Evolutionary conservation across 2,888 invertebrate genomes (phyloP).

Genomic region (Sipha maydis): DNA sequence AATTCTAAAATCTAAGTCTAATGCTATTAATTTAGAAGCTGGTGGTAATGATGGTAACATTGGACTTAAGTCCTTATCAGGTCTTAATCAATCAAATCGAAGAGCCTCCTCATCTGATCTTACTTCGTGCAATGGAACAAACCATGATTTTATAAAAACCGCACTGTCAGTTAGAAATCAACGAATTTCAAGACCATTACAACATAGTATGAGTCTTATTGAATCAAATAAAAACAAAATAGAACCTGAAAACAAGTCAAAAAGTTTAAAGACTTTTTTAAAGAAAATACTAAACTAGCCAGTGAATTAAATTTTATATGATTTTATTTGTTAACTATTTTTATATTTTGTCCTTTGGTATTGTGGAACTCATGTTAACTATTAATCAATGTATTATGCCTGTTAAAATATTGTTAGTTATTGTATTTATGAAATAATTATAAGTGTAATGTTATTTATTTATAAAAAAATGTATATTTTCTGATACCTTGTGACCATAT

Average conservation of each 20-base stretch:
- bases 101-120: conserved; percentile 66
- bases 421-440: background rate
- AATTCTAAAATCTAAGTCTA: conserved; percentile 60
- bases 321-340: conserved; percentile 51
- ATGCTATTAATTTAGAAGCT: conserved; percentile 67
- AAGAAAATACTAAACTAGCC: conserved; percentile 36
- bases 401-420: conserved; percentile 10
- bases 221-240: conserved; percentile 33
- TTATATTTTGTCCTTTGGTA: conserved; percentile 35
- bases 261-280: conserved; percentile 52
- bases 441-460: conserved; percentile 60
- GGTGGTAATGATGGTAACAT: conserved; percentile 68
- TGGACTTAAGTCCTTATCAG: conserved; percentile 68
- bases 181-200: conserved; percentile 66
- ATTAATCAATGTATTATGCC: conserved; percentile 18
- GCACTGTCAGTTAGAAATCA: conserved; percentile 68
- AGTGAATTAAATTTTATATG: background rate
- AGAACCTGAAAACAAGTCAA: conserved; percentile 28
- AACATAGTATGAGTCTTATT: background rate
- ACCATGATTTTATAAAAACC: conserved; percentile 68
- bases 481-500: background rate
- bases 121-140: conserved; percentile 6
- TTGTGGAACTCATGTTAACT: conserved; percentile 46
- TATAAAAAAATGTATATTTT: conserved; percentile 66
- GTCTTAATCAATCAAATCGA: conserved; percentile 65